Evolutionary conservation across 2,888 invertebrate genomes (phyloP).

Genomic region (Pharmacophagus antenor): DNA sequence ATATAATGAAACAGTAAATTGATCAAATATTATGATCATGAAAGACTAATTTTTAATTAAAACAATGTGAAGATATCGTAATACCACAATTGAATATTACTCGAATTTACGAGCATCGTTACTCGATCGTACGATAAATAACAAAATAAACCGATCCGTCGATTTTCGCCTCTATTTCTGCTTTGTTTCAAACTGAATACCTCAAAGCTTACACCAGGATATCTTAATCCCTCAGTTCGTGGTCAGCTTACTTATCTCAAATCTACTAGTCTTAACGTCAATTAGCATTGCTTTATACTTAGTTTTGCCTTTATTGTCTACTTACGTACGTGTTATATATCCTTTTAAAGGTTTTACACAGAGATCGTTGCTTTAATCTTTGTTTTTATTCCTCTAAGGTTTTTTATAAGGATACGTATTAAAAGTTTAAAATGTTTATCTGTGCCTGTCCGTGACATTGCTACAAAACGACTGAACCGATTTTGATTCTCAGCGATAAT

Average conservation of each 20-base stretch:
- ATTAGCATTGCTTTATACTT: constrained; percentile 48
- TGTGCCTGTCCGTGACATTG: no score
- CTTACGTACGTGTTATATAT: constrained; percentile 5
- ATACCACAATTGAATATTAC: constrained; percentile 1
- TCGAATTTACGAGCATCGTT: not conserved
- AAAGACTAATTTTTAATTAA: not conserved
- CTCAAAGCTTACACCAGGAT: constrained; percentile 62
- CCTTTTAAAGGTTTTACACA: constrained; percentile 12
- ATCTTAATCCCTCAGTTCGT: constrained; percentile 56
- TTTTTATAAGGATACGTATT: no score
- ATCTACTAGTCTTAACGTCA: constrained; percentile 52
- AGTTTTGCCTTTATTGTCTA: constrained; percentile 18
- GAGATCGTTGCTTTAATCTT: not conserved
- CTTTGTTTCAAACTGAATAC: constrained; percentile 41
- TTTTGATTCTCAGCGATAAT: no score
- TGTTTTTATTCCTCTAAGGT: no score
- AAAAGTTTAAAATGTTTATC: no score
- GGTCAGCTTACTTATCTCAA: constrained; percentile 47
- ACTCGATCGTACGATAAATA: constrained; percentile 9
- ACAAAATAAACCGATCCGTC: constrained; percentile 19
- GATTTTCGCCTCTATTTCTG: constrained; percentile 26
- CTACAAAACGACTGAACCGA: no score
- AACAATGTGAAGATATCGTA: constrained; percentile 3
- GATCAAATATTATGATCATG: not conserved
- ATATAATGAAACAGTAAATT: not conserved